Evolutionary conservation across 2,888 invertebrate species (phyloP), one percentile per base, ranked within the genome.

Genomic region (Xylophagus ater): DNA sequence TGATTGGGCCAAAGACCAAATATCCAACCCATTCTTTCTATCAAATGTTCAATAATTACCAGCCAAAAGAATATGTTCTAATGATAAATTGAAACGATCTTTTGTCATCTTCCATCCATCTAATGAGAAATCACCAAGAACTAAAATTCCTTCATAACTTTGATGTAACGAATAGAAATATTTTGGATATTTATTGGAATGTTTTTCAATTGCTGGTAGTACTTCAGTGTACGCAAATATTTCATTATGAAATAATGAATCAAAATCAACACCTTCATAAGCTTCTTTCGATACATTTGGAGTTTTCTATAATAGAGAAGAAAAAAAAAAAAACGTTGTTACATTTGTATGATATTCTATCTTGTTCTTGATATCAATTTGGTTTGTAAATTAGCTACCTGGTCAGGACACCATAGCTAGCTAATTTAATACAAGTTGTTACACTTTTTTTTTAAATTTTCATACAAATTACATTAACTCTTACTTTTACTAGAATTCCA

Each of bases 1-100:
- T n/a, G n/a, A n/a, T n/a, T n/a, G n/a, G n/a, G n/a, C n/a, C n/a
- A n/a, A n/a, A n/a, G n/a, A n/a, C n/a, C n/a, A n/a, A n/a, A n/a
- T n/a, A n/a, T n/a, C n/a, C n/a, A n/a, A n/a, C n/a, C n/a, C n/a
- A n/a, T n/a, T n/a, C n/a, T n/a, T n/a, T n/a, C n/a, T n/a, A n/a
- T n/a, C n/a, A n/a, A n/a, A n/a, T n/a, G 8, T 17, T 15, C 12
- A 14, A 7, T 9, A 36, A 41, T 43, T 37, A 58, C 59, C 54
- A 40, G 59, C 56, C 15, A 58, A 37, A 2, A 57, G 42, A n/a
- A 57, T 50, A 38, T 64, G 64, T 15, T 59, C 57, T 32, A 64
- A 40, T 12, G 56, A 56, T 4, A 64, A 45, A 35, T 60, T 60
- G 6, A 50, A 40, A 15, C 47, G 47, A 1, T 49, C 43, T 33